Evolutionary conservation across 1,140 invertebrate genomes (phyloP).

Genomic region (Neelides sp.): DNA sequence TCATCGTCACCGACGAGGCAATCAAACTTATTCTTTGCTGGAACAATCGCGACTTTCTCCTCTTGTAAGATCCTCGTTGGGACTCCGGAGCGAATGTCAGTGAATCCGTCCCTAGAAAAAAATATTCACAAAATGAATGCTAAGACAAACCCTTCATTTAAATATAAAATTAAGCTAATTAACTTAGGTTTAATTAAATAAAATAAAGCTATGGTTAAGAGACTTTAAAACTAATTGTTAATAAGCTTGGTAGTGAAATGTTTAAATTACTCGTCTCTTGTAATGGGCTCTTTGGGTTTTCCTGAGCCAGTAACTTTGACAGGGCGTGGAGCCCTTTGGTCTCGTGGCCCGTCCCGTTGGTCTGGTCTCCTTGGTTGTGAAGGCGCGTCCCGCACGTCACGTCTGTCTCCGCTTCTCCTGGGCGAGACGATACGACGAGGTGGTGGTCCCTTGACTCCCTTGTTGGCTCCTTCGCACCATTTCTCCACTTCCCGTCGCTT

Average conservation of each 20-base stretch:
- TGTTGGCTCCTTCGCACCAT: neutral
- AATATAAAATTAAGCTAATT: neutral
- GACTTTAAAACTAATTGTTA: neutral
- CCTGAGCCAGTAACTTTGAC: neutral
- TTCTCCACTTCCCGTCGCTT: neutral
- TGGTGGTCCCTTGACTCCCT: too few species aligned
- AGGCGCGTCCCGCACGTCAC: neutral
- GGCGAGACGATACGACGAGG: too few species aligned
- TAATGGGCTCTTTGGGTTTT: too few species aligned
- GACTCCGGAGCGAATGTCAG: neutral
- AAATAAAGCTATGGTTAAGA: neutral
- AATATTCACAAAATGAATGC: neutral
- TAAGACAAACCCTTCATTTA: neutral
- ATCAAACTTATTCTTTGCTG: conserved; percentile 13
- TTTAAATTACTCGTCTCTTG: conserved; percentile 1
- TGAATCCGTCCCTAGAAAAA: conserved; percentile 11
- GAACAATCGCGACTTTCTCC: conserved; percentile 11
- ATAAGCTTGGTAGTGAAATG: neutral
- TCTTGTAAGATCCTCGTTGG: conserved; percentile 8
- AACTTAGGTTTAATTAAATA: neutral
- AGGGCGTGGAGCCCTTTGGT: conserved; percentile 3
- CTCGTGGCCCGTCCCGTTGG: too few species aligned
- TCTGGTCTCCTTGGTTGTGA: neutral
- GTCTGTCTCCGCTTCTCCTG: neutral
- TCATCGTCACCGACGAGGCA: conserved; percentile 4